Conservation (phyloP, 2,888 invertebrate species). For the Dicyrtomina minuta region DNA sequence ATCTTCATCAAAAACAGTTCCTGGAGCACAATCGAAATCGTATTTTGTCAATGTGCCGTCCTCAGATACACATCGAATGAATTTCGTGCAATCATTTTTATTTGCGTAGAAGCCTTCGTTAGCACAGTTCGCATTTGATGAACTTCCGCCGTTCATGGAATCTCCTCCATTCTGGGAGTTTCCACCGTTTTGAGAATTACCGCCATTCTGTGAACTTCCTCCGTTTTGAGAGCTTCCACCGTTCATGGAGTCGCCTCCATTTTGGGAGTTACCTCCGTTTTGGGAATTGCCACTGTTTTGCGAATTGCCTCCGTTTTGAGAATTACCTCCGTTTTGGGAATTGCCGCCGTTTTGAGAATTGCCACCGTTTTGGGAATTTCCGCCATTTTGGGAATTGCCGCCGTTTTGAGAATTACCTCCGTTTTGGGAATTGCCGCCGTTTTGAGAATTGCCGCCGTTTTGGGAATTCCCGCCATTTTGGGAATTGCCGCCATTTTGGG, state of each 20-base stretch:
- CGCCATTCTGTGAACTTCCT: conserved; percentile 23
- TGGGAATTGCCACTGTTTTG: neutral
- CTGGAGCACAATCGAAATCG: conserved; percentile 45
- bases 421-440: conserved; percentile 15
- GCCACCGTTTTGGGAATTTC: conserved; percentile 1
- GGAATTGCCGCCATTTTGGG: conserved; percentile 19
- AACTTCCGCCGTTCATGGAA: conserved; percentile 19
- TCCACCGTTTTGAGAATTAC: neutral
- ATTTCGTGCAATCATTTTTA: conserved; percentile 37
- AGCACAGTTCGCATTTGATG: conserved; percentile 26
- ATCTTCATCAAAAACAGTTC: conserved; percentile 46
- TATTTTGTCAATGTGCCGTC: conserved; percentile 35
- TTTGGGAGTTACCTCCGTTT: conserved; percentile 3
- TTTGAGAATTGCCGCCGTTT: conserved; percentile 3
- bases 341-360: conserved; percentile 9
- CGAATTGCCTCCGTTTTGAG: conserved; percentile 12
- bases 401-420: conserved; percentile 9
- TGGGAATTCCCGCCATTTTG: conserved; percentile 25
- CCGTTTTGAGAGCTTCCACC: conserved; percentile 20
- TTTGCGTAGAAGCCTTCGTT: conserved; percentile 40
- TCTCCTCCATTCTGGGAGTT: neutral
- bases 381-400: conserved; percentile 23
- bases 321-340: no score
- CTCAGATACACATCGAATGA: conserved; percentile 41
- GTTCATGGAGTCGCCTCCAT: conserved; percentile 10